phyloP scores from a whole-genome alignment of 2,888 invertebrate species.

The Agrypnus murinus region DNA sequence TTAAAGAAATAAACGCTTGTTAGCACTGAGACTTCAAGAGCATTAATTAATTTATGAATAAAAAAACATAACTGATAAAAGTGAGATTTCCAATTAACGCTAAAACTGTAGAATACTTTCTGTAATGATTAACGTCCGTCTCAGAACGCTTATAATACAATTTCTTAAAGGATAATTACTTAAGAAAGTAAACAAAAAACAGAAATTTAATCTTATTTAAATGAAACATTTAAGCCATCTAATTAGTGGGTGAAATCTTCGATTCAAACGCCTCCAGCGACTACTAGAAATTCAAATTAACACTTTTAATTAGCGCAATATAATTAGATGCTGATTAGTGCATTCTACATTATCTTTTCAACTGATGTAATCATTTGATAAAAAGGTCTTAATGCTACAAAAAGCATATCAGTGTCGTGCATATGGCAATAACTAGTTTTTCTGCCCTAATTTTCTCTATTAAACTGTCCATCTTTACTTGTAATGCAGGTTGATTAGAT shows the following conservation, averaged over 20 bases:
- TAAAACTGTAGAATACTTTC: no score
- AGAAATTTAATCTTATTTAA: no score
- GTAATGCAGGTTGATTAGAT: slow-evolving; percentile 22
- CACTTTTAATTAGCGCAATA: neutral
- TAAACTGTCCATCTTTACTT: slow-evolving; percentile 4
- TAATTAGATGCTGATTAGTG: slow-evolving; percentile 16
- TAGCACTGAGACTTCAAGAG: no score
- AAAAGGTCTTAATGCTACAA: neutral
- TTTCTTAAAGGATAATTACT: no score
- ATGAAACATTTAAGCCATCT: no score
- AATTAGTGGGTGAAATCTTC: neutral
- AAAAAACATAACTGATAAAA: no score
- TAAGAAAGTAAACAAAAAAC: no score
- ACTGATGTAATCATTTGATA: neutral
- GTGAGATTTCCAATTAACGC: no score
- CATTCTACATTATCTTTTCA: neutral
- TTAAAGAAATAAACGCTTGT: no score
- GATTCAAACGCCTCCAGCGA: neutral
- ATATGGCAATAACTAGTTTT: slow-evolving; percentile 15
- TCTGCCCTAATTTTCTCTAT: neutral
- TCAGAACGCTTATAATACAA: no score
- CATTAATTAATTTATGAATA: no score
- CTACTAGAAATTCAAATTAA: neutral
- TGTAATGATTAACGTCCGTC: no score
- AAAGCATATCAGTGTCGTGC: neutral